Percentiles rank a stretch among this genome's conserved stretches.
Evolutionary conservation across 2,888 invertebrate genomes (phyloP).

Genomic region (Epiperipatus broadwayi): DNA sequence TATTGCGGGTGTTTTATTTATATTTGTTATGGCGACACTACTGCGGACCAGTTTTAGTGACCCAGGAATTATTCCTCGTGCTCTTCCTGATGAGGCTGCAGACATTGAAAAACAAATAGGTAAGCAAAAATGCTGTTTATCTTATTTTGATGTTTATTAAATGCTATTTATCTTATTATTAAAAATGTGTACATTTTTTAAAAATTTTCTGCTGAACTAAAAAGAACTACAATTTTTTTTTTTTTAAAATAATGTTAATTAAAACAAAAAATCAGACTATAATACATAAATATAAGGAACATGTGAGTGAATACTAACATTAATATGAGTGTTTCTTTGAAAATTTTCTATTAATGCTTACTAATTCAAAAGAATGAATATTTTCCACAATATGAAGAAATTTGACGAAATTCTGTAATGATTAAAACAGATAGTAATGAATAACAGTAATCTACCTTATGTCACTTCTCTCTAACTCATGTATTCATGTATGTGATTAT

Average conservation of each 20-base stretch:
- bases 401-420: no score
- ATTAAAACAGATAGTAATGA: no score
- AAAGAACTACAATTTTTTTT: slow-evolving; percentile 7
- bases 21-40: slow-evolving; percentile 80
- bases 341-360: no score
- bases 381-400: no score
- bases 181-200: slow-evolving; percentile 1
- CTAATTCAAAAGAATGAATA: no score
- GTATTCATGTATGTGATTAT: no score
- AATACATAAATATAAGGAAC: no score
- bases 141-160: slow-evolving; percentile 11
- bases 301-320: no score
- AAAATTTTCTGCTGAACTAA: no score
- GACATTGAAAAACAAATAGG: slow-evolving; percentile 76
- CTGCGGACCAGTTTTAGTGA: slow-evolving; percentile 78
- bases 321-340: no score
- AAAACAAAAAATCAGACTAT: not conserved
- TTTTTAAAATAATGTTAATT: not conserved
- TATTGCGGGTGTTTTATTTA: slow-evolving; percentile 65
- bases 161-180: not conserved
- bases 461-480: no score
- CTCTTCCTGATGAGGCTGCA: slow-evolving; percentile 67
- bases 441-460: no score
- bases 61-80: slow-evolving; percentile 74
- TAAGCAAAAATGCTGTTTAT: slow-evolving; percentile 27